A percentile compares a stretch with the other conserved stretches of the same genome.
Conservation (phyloP, 2,888 invertebrate species). For the Ceriagrion tenellum region DNA sequence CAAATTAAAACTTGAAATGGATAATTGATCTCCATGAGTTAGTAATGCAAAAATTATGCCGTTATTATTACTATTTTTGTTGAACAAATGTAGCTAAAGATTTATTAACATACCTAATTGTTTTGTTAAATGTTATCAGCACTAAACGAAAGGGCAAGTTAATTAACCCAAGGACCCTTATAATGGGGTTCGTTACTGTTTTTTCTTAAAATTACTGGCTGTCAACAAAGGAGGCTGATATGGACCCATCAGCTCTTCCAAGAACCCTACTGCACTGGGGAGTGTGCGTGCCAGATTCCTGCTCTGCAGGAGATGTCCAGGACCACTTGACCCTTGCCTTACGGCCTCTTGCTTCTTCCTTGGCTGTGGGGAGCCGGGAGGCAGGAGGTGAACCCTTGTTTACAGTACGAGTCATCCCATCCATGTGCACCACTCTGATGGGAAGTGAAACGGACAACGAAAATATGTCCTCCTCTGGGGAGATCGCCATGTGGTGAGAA, state of each 20-base stretch:
- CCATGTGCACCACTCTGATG: neutral
- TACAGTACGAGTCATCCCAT: neutral
- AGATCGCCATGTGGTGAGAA: slow-evolving; percentile 29
- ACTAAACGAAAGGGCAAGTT: neutral
- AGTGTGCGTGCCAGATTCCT: slow-evolving; percentile 12
- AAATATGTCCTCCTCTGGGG: neutral
- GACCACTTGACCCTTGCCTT: neutral
- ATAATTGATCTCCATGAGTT: too few relatives aligned
- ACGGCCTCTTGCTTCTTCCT: neutral
- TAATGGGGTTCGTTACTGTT: too few relatives aligned
- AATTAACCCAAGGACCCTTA: neutral
- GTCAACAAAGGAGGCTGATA: neutral
- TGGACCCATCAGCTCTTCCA: slow-evolving; percentile 22
- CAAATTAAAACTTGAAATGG: too few relatives aligned
- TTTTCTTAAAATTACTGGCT: neutral
- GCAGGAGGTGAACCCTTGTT: neutral
- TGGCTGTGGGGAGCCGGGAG: neutral
- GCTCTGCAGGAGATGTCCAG: slow-evolving; percentile 11
- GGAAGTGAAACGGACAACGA: neutral
- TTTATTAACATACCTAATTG: neutral
- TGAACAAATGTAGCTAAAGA: too few relatives aligned
- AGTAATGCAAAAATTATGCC: too few relatives aligned
- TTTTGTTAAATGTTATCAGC: neutral
- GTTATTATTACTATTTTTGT: too few relatives aligned
- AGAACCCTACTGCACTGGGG: slow-evolving; percentile 34